A percentile compares a stretch with the other conserved stretches of the same genome.
Conservation (phyloP, 2,888 invertebrate species). For the Stramonita haemastoma region DNA sequence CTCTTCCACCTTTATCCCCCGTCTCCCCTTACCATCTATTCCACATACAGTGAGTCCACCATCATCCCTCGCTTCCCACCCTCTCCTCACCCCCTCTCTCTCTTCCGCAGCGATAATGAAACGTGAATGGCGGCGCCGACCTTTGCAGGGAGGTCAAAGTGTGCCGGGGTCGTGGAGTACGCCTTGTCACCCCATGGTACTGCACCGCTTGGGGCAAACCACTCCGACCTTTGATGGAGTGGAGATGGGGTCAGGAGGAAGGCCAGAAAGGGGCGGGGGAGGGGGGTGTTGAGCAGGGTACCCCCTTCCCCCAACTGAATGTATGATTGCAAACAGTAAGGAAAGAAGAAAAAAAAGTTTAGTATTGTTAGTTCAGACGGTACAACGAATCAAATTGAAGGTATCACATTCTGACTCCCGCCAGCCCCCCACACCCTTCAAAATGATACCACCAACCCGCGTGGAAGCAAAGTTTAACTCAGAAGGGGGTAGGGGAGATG, state of each 20-base stretch:
- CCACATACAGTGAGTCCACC: background rate
- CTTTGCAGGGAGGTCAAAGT: constrained; percentile 1
- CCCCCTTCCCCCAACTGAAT: background rate
- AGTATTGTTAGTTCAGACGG: no score
- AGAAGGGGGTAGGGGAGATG: background rate
- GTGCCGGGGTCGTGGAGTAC: constrained; percentile 7
- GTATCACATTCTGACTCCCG: no score
- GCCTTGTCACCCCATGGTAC: background rate
- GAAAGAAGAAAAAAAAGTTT: no score
- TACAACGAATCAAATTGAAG: no score
- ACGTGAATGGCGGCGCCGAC: constrained; percentile 14
- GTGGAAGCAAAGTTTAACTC: background rate
- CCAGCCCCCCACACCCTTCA: no score
- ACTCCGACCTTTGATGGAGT: no score
- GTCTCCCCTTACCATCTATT: background rate
- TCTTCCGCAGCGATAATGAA: constrained; percentile 6
- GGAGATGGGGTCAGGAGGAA: no score
- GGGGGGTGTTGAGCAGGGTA: no score
- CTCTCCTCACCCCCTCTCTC: background rate
- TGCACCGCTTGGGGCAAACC: no score
- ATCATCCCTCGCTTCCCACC: background rate
- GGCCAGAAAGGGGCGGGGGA: no score
- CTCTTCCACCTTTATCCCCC: background rate
- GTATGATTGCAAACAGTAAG: no score
- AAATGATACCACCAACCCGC: no score